Evolutionary conservation across 2,888 invertebrate species (phyloP).

Genomic region (Exephanes ischioxanthus): DNA sequence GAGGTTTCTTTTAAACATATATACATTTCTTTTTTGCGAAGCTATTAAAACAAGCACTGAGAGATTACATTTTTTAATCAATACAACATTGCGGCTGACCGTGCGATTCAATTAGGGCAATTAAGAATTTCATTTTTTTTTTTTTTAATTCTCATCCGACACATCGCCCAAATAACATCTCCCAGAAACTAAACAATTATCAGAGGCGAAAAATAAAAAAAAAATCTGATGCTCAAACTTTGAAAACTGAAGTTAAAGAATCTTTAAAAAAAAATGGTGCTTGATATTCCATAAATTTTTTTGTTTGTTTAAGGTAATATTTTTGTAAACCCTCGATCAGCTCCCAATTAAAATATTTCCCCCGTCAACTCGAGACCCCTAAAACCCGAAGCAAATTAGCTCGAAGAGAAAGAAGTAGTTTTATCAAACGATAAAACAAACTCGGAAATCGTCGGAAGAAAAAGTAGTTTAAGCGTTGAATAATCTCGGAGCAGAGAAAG

Average conservation of each 20-base stretch:
- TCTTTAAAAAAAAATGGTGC: background rate
- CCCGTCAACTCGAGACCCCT: background rate
- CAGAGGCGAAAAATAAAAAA: too few relatives aligned
- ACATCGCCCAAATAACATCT: too few relatives aligned
- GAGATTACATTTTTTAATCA: background rate
- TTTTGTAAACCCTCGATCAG: background rate
- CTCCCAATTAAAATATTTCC: background rate
- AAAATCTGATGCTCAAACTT: background rate
- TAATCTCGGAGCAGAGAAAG: background rate
- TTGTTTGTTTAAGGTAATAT: background rate
- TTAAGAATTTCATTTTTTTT: too few relatives aligned
- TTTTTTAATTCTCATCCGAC: too few relatives aligned
- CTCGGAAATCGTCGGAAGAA: too few relatives aligned
- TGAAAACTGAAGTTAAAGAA: background rate
- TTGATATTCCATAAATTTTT: background rate
- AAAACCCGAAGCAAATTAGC: too few relatives aligned
- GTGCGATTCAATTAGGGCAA: background rate
- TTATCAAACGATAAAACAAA: too few relatives aligned
- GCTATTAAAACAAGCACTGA: slow-evolving; percentile 23
- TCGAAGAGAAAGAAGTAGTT: too few relatives aligned
- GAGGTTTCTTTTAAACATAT: background rate
- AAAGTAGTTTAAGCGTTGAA: background rate
- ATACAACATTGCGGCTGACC: background rate
- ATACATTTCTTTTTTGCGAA: slow-evolving; percentile 3
- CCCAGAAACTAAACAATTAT: too few relatives aligned